Evolutionary conservation across 2,113 vertebrate species (phyloP).

Genomic region (Ascaphus truei): DNA sequence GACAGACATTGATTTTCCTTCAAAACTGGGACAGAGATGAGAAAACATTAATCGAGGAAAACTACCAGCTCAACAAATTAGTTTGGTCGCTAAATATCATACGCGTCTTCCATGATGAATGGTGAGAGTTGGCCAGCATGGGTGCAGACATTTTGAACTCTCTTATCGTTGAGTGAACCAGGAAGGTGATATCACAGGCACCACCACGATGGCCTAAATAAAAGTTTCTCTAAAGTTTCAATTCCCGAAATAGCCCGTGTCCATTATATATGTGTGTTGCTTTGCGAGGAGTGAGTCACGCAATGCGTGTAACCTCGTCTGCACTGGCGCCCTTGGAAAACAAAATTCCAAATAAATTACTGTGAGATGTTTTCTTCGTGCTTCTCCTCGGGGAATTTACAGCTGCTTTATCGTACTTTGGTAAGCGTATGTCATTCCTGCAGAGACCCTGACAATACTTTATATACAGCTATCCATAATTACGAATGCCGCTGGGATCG

Average conservation of each 20-base stretch:
- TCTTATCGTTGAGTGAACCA: too few relatives aligned
- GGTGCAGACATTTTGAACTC: too few relatives aligned
- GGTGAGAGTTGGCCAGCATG: too few relatives aligned
- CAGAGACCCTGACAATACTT: slow-evolving; percentile 11
- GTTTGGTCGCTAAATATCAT: too few relatives aligned
- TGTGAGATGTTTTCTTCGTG: slow-evolving; percentile 15
- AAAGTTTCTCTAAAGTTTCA: background rate
- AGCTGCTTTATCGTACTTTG: slow-evolving; percentile 24
- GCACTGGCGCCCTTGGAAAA: background rate
- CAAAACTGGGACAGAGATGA: too few relatives aligned
- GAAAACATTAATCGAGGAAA: too few relatives aligned
- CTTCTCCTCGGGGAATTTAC: slow-evolving; percentile 15
- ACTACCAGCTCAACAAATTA: too few relatives aligned
- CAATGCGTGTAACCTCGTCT: slow-evolving; percentile 11
- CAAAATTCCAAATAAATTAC: slow-evolving; percentile 28
- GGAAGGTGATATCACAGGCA: too few relatives aligned
- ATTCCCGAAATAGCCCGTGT: background rate
- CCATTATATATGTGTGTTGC: background rate
- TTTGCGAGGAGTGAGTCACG: slow-evolving; percentile 5
- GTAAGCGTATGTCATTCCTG: slow-evolving; percentile 20
- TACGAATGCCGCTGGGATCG: background rate
- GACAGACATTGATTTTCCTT: too few relatives aligned
- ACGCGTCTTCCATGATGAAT: too few relatives aligned
- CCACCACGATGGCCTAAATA: too few relatives aligned
- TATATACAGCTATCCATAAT: slow-evolving; percentile 13